Evolutionary conservation across 1,140 invertebrate genomes (phyloP).

Genomic region (Lucilia cuprina): DNA sequence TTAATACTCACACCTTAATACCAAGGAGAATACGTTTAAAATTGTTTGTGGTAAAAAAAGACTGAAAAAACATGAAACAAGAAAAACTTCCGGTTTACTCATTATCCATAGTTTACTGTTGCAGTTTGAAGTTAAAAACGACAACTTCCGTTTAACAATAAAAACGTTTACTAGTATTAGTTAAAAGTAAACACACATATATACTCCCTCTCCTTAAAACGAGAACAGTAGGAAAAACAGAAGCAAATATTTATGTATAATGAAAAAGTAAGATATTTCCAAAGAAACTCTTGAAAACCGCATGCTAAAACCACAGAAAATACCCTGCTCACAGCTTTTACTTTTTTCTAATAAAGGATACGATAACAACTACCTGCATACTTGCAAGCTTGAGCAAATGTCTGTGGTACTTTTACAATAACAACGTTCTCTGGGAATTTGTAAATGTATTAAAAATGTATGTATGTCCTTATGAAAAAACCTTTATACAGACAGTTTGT

Average conservation of each 20-base stretch:
- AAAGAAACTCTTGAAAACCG: neutral
- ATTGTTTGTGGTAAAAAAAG: neutral
- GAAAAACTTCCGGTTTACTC: slow-evolving; percentile 26
- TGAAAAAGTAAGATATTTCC: neutral
- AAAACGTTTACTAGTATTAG: neutral
- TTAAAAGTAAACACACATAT: neutral
- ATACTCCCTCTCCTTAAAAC: neutral
- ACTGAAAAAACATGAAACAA: neutral
- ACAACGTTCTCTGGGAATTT: neutral
- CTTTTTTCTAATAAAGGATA: too few species aligned
- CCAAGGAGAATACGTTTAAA: neutral
- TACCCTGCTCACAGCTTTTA: neutral
- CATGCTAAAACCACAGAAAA: slow-evolving; percentile 24
- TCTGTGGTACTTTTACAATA: neutral
- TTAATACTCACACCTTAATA: neutral
- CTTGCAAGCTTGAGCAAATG: neutral
- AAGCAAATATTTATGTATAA: too few species aligned
- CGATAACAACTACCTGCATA: neutral
- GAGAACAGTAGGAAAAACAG: neutral
- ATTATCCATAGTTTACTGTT: slow-evolving; percentile 28
- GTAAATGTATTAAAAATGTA: neutral
- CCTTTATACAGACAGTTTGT: neutral
- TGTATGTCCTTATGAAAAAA: neutral
- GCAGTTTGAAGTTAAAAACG: slow-evolving; percentile 21
- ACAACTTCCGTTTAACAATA: slow-evolving; percentile 18